Evolutionary conservation across 2,113 vertebrate species (phyloP), one percentile per base, ranked within the genome.

Genomic region (Gadus chalcogrammus): DNA sequence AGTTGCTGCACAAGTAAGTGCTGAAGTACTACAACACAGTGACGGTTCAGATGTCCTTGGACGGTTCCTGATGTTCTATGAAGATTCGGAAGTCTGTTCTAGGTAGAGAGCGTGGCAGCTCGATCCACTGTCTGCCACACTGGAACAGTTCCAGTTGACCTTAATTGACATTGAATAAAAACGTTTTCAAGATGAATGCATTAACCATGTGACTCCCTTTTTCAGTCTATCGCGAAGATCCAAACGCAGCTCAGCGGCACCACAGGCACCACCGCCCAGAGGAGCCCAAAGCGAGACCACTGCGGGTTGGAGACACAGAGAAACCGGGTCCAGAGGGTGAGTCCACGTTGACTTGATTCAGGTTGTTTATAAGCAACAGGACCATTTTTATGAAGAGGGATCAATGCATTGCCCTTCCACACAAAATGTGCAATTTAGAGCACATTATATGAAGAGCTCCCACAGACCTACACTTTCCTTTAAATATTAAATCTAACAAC

Each of bases 231-330:
- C 97, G 94, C 0, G 97, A 99, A 87, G 97, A 99, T 72, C 89
- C 92, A 31, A 96, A 95, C 0, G 94, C 96, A 12, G 95, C 97
- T 2, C 93, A 97, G 71, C 91, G 95, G 73, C 94, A 97, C 72
- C 94, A 96, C 86, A 95, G 93, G 78, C 89, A 88, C 52, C 55
- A 58, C 16, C 15, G 64, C 15, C 71, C 73, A 82, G 97, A 99
- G 31, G 97, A 99, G 72, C 95, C 96, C n/a, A 98, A 98, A 89
- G 93, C 95, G 0, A 94, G 95, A 35, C 97, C 97, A 0, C 88
- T 99, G 74, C 90, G 97, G 38, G 97, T 98, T 66, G 97, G 96
- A 0, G 97, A 98, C 85, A 99, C 96, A 0, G 97, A 99, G 87
- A 95, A 97, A 84, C 95, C 97, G 1, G 94, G 95, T 72, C 95